Conservation (phyloP, 2,888 invertebrate species). For the Epinotia brunnichana region DNA sequence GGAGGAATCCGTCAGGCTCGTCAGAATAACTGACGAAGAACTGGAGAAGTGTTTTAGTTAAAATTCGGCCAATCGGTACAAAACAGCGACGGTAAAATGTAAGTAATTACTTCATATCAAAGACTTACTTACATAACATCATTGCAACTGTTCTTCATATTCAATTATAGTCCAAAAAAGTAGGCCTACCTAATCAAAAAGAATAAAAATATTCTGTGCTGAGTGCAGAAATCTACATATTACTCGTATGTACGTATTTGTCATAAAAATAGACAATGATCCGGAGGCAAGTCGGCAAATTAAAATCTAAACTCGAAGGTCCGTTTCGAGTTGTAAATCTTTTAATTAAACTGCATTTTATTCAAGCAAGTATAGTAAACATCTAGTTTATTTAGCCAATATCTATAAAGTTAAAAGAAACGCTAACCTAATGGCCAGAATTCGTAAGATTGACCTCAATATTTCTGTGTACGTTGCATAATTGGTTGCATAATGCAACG, state of each 20-base stretch:
- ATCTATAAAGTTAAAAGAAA: not conserved
- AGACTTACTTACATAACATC: not conserved
- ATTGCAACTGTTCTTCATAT: not conserved
- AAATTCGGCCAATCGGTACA: not conserved
- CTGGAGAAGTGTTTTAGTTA: conserved; percentile 80
- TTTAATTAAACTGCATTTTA: no score
- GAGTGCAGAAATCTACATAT: not conserved
- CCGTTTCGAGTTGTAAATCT: not conserved
- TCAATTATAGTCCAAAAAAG: no score
- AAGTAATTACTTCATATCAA: not conserved
- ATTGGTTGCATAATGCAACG: conserved; percentile 13
- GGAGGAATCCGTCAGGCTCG: conserved; percentile 89
- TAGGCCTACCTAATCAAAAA: not conserved
- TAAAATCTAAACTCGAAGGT: conserved; percentile 1
- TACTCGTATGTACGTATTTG: no score
- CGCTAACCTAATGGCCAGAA: not conserved
- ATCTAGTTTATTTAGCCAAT: not conserved
- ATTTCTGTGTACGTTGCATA: not conserved
- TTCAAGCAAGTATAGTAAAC: no score
- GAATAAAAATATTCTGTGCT: not conserved
- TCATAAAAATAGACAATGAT: not conserved
- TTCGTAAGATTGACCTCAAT: conserved; percentile 7
- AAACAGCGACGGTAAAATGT: not conserved
- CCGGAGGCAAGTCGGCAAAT: not conserved
- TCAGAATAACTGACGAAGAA: conserved; percentile 86